Evolutionary conservation across 1,140 invertebrate species (phyloP).

Genomic region (Melipona quadrifasciata): DNA sequence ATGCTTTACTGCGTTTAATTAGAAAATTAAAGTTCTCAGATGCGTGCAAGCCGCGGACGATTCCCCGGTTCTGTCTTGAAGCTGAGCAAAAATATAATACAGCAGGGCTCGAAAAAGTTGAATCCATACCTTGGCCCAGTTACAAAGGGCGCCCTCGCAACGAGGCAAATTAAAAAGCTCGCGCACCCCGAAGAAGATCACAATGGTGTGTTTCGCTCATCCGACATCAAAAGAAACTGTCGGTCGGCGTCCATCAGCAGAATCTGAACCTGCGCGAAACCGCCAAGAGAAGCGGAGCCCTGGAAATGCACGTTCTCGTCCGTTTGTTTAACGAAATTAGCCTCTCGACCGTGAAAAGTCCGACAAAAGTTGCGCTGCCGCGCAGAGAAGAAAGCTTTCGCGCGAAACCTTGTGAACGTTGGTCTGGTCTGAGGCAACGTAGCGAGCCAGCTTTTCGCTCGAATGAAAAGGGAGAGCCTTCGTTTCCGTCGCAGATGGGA

Average conservation of each 20-base stretch:
- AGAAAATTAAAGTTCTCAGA: too few relatives aligned
- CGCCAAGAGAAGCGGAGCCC: neutral
- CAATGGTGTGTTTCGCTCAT: neutral
- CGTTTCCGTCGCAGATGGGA: neutral
- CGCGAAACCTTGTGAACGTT: neutral
- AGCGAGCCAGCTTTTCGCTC: neutral
- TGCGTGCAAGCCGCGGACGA: too few relatives aligned
- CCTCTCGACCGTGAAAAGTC: neutral
- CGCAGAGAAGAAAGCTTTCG: neutral
- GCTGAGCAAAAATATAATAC: too few relatives aligned
- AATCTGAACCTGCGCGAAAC: neutral
- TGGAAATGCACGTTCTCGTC: too few relatives aligned
- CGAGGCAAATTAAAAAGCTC: neutral
- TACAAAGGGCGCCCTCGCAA: neutral
- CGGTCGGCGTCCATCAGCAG: neutral
- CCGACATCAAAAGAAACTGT: neutral
- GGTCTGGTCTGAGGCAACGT: neutral
- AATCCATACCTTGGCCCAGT: neutral
- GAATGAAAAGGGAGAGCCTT: neutral
- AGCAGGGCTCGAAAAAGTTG: too few relatives aligned
- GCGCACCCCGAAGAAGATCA: neutral
- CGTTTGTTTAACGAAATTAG: conserved; percentile 18
- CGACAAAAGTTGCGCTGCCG: neutral
- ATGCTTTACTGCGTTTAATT: too few relatives aligned
- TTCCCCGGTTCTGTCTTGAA: too few relatives aligned